Evolutionary conservation across 2,113 vertebrate genomes (phyloP).

Genomic region (Odocoileus virginianus): DNA sequence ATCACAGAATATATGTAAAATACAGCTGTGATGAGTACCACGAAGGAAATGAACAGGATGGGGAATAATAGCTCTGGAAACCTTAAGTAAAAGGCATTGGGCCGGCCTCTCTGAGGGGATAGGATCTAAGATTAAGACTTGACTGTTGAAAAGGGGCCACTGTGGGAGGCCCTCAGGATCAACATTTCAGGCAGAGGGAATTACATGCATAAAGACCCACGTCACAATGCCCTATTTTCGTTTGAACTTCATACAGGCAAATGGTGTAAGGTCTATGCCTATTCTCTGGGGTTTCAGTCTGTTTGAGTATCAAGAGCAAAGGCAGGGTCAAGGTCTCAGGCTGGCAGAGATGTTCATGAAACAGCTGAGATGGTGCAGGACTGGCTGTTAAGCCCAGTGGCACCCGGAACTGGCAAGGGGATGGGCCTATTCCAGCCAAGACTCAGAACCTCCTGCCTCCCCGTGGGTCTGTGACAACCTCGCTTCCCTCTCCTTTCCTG

Average conservation of each 20-base stretch:
- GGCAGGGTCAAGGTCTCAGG: not conserved
- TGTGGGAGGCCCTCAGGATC: rapidly evolving
- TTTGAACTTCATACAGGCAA: not conserved
- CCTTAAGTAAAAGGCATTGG: not conserved
- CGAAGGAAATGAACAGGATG: not conserved
- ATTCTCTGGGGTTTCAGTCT: not conserved
- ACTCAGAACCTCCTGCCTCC: not conserved
- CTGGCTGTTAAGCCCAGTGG: not conserved
- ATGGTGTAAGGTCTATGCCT: not conserved
- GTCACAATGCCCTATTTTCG: not conserved
- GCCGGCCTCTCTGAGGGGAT: not conserved
- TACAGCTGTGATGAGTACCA: not conserved
- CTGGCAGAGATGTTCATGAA: not conserved
- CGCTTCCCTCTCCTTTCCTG: not conserved
- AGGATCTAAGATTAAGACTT: not conserved
- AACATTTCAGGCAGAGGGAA: not conserved
- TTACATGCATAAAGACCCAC: not conserved
- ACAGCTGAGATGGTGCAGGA: not conserved
- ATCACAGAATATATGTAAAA: not conserved
- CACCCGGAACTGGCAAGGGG: not conserved
- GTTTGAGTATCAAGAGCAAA: not conserved
- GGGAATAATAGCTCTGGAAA: not conserved
- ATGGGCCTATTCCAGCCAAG: not conserved
- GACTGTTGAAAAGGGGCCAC: not conserved
- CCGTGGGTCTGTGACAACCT: not conserved